These are phyloP conservation scores for Cisticola juncidis DNA, from an alignment of 2,113 vertebrate species.

Conservation along the genomic window DNA sequence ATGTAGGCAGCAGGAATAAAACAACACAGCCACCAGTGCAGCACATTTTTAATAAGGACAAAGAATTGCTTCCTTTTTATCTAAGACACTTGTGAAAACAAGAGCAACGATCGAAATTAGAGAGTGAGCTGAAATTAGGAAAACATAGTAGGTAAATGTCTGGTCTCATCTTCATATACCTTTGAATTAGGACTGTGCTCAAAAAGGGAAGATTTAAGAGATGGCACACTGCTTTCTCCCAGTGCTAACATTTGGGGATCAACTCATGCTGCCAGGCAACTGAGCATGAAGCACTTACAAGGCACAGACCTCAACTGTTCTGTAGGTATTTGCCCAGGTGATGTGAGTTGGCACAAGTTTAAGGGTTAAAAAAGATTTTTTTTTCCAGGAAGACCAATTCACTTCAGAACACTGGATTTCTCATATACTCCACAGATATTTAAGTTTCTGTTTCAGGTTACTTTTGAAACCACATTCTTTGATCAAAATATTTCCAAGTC, in stretches of 20 bases:
- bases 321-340: background rate
- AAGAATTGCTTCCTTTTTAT: background rate
- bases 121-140: background rate
- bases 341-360: background rate
- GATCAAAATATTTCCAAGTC: background rate
- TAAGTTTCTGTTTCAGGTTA: background rate
- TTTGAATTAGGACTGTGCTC: background rate
- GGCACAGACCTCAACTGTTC: background rate
- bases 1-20: background rate
- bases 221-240: background rate
- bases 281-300: background rate
- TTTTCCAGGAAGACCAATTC: background rate
- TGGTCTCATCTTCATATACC: background rate
- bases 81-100: background rate
- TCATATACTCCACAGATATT: background rate
- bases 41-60: background rate
- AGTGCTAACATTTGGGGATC: rapidly evolving
- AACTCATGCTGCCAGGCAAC: background rate
- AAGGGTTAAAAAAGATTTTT: background rate
- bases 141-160: background rate
- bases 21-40: background rate
- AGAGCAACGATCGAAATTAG: rapidly evolving
- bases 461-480: background rate
- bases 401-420: background rate
- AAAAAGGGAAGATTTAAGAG: background rate